Evolutionary conservation across 2,797 vertebrate genomes (phyloP).

Genomic region (Platalea minor): DNA sequence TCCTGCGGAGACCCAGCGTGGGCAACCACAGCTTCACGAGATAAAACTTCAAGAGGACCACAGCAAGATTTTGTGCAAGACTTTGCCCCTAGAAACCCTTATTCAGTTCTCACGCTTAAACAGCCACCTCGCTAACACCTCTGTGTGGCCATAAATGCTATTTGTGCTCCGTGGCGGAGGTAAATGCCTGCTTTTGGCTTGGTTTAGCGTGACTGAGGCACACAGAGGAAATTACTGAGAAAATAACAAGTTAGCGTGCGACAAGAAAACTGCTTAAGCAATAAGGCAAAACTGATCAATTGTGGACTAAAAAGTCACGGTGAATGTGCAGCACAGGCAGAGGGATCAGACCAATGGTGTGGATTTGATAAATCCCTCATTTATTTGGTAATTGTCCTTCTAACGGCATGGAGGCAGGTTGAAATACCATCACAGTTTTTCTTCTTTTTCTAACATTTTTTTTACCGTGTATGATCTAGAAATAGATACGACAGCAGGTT

Average conservation of each 20-base stretch:
- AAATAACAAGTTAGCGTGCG: neutral
- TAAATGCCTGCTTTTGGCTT: neutral
- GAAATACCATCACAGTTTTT: neutral
- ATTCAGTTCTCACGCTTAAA: neutral
- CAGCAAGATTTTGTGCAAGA: neutral
- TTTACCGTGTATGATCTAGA: neutral
- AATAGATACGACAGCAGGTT: neutral
- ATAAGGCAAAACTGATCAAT: neutral
- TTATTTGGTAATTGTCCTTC: neutral
- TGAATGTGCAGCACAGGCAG: neutral
- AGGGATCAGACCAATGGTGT: neutral
- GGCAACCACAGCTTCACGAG: neutral
- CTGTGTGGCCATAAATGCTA: neutral
- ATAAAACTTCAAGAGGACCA: neutral
- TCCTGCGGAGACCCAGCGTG: rapidly evolving
- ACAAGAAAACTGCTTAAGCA: neutral
- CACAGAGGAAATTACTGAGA: neutral
- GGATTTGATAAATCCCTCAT: neutral
- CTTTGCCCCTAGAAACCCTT: neutral
- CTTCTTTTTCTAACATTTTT: neutral
- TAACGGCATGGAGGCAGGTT: neutral
- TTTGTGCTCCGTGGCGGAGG: neutral
- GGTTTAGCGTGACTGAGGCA: neutral
- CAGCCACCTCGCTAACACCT: neutral
- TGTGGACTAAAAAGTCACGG: neutral